Evolutionary conservation across 2,113 vertebrate species (phyloP), one percentile per base, ranked within the genome.

Genomic region (Prionailurus bengalensis): DNA sequence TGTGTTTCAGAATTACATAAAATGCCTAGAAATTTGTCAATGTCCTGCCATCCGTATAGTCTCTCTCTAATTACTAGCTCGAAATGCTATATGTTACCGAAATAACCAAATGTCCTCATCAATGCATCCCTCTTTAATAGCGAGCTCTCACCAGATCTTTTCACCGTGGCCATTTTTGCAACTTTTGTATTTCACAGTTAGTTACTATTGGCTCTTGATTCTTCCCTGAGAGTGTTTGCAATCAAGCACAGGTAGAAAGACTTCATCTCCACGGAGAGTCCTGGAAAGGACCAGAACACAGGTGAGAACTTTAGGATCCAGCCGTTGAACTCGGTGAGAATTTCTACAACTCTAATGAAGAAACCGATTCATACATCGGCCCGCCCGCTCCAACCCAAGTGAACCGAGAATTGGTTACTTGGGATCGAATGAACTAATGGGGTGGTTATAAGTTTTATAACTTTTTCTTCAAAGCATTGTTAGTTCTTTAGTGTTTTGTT

Each of bases 341-440:
- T 66, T 48, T 19, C 39, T 21, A 48, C 31, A 13, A 21, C 58
- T 17, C 80, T 31, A 7, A 48, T 19, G 61, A 12, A 42, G 61
- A 84, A 9, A 23, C 42, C 5, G 83, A n/a, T n/a, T 25, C 42
- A 9, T 5, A 21, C 23, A n/a, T 21, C 11, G 13, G 16, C 29
- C 17, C 8, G 11, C 82, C 19, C 1, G 7, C 82, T 19, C 12
- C 82, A 48, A 8, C 9, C 0, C 31, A 7, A 14, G 61, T 29
- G 4, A n/a, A 66, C 2, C 29, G 0, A 3, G 42, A 9, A 0
- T 0, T 7, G 7, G 23, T 1, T 21, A 21, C 82, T 1, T 3
- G 16, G 5, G 29, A 13, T 2, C 19, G 82, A 7, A 13, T 19
- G 81, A 11, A 19, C 39, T 13, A 29, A 33, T 1, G 11, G 82